A percentile compares a stretch with the other conserved stretches of the same genome.
These are phyloP conservation scores for Globodera ellingtonae DNA, from an alignment of 1,140 invertebrate species.

Conservation along the genomic window DNA sequence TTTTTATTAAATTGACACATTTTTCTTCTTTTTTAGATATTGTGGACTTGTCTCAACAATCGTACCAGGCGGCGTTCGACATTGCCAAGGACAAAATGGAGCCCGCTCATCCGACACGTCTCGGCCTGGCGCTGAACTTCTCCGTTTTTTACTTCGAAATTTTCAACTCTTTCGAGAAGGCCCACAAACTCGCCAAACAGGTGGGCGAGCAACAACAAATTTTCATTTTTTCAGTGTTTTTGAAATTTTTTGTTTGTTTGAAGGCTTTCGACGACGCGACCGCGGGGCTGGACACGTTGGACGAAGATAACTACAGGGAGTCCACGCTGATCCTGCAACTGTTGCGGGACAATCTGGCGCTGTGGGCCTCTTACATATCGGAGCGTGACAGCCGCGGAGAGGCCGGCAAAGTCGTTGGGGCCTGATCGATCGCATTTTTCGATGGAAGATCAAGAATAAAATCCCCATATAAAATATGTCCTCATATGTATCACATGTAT, in stretches of 20 bases:
- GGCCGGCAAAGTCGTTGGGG: constrained; percentile 1
- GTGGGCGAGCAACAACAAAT: constrained; percentile 68
- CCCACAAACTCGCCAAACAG: constrained; percentile 97
- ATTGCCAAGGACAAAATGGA: constrained; percentile 96
- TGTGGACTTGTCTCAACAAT: constrained; percentile 95
- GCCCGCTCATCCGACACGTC: constrained; percentile 83
- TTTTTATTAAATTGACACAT: constrained; percentile 2
- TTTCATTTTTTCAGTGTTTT: too few relatives aligned
- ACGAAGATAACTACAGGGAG: constrained; percentile 99
- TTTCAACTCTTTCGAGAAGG: constrained; percentile 82
- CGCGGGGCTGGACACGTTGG: constrained; percentile 93
- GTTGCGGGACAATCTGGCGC: constrained; percentile 67
- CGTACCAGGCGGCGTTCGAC: constrained; percentile 94
- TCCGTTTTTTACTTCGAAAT: constrained; percentile 98
- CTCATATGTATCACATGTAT: too few relatives aligned
- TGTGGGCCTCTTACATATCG: constrained; percentile 31
- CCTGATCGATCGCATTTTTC: neutral
- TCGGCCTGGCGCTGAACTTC: constrained; percentile 75
- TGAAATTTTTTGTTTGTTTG: constrained; percentile 41
- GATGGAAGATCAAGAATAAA: neutral
- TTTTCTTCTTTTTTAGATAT: constrained; percentile 77
- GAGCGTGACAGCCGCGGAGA: constrained; percentile 25
- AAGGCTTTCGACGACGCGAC: constrained; percentile 98
- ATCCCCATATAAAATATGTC: too few relatives aligned
- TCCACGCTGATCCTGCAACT: constrained; percentile 98